These are phyloP conservation scores for Lasiurus borealis DNA, from an alignment of 2,113 vertebrate genomes.

Conservation along the genomic window DNA sequence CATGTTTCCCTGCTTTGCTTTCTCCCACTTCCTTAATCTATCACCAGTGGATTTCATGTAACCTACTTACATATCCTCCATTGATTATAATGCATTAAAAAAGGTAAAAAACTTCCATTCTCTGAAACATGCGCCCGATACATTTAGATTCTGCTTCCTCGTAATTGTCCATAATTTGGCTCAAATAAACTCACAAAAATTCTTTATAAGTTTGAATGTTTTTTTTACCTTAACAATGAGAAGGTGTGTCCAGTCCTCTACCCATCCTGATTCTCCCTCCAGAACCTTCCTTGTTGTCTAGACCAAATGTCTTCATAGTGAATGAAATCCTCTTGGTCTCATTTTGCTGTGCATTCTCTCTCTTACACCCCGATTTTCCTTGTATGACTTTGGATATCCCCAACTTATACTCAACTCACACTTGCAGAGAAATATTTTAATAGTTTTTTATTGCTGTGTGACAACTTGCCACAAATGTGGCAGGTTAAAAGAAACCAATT, in stretches of 20 bases:
- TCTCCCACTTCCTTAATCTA: no score
- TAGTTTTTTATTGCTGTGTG: background rate
- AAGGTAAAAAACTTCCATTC: no score
- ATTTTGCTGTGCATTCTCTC: background rate
- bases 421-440: background rate
- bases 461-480: background rate
- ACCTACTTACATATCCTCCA: no score
- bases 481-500: background rate
- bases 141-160: no score
- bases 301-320: background rate
- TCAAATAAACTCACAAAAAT: no score
- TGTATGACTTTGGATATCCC: background rate
- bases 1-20: no score
- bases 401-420: background rate
- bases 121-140: no score
- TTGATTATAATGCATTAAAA: no score
- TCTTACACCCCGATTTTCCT: background rate
- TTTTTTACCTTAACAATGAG: no score
- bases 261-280: background rate
- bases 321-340: background rate
- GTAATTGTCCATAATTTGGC: no score
- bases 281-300: background rate
- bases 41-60: no score
- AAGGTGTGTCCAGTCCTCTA: fast-evolving
- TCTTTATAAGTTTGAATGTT: no score